These are phyloP conservation scores for Heteractis magnifica DNA, from an alignment of 92 coral and sea anemone species.

Conservation along the genomic window DNA sequence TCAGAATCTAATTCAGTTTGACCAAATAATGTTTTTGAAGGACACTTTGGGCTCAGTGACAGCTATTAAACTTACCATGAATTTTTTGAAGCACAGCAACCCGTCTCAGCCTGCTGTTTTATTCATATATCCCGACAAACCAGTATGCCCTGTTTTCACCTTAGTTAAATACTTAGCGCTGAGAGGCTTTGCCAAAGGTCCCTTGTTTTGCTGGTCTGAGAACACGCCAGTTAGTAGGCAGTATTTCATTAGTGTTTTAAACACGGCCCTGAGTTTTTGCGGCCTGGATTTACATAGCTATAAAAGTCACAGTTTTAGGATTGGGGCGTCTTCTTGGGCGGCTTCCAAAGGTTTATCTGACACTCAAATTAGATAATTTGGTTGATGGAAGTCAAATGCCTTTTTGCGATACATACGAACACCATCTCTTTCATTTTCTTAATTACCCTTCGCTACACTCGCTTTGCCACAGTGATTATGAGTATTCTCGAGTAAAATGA, in stretches of 20 bases:
- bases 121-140: slow-evolving; percentile 5
- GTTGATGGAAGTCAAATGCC: slow-evolving; percentile 29
- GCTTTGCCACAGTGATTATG: neutral
- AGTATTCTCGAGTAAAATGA: neutral
- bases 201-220: slow-evolving; percentile 28
- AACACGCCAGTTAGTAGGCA: slow-evolving; percentile 11
- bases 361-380: slow-evolving; percentile 28
- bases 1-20: slow-evolving; percentile 2
- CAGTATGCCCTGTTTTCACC: slow-evolving; percentile 22
- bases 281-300: neutral
- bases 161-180: slow-evolving; percentile 5
- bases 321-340: slow-evolving; percentile 11
- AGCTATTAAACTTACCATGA: slow-evolving; percentile 7
- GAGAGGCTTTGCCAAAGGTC: slow-evolving; percentile 7
- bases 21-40: slow-evolving; percentile 11
- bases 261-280: neutral
- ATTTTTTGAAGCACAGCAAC: too few relatives aligned
- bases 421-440: neutral
- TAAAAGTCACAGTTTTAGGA: slow-evolving; percentile 2
- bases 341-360: slow-evolving; percentile 40
- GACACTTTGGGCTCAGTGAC: neutral
- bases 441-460: neutral
- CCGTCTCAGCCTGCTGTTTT: too few relatives aligned
- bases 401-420: slow-evolving; percentile 20
- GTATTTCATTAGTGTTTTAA: neutral